Conservation (phyloP, 2,888 invertebrate species). For the Sthenelais limicola region DNA sequence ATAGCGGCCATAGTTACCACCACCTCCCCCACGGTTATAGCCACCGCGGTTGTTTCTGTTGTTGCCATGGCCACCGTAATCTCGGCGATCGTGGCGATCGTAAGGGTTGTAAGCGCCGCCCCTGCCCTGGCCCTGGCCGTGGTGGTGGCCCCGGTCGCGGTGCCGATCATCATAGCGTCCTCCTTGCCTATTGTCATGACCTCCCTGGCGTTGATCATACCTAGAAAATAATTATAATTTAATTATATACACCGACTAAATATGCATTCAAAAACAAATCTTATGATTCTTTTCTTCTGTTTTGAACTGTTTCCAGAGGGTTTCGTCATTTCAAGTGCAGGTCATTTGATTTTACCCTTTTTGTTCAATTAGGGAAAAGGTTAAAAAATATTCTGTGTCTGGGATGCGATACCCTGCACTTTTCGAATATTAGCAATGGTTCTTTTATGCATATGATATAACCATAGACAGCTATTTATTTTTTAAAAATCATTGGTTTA, state of each 20-base stretch:
- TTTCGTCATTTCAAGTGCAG: too few species aligned
- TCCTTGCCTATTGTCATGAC: neutral
- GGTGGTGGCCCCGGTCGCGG: conserved; percentile 26
- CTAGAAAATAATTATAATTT: conserved; percentile 4
- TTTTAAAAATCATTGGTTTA: too few species aligned
- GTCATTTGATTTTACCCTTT: too few species aligned
- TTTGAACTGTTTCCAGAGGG: neutral
- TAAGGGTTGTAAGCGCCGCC: neutral
- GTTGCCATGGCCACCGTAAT: conserved; percentile 30
- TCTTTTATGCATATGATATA: too few species aligned
- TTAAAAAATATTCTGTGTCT: too few species aligned
- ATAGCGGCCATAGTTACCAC: neutral
- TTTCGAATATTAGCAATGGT: too few species aligned
- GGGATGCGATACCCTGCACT: too few species aligned
- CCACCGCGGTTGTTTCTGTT: conserved; percentile 14
- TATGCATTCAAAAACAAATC: neutral
- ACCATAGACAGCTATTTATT: too few species aligned
- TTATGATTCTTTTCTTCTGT: neutral
- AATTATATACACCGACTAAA: neutral
- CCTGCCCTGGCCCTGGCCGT: conserved; percentile 1
- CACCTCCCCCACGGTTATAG: neutral
- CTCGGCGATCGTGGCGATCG: neutral
- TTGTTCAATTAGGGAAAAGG: too few species aligned
- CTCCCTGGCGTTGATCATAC: conserved; percentile 11
- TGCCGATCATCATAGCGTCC: neutral